Base-by-base conservation (phyloP, 2,888 invertebrate genomes). In the Lasioglossum figueresi region DNA sequence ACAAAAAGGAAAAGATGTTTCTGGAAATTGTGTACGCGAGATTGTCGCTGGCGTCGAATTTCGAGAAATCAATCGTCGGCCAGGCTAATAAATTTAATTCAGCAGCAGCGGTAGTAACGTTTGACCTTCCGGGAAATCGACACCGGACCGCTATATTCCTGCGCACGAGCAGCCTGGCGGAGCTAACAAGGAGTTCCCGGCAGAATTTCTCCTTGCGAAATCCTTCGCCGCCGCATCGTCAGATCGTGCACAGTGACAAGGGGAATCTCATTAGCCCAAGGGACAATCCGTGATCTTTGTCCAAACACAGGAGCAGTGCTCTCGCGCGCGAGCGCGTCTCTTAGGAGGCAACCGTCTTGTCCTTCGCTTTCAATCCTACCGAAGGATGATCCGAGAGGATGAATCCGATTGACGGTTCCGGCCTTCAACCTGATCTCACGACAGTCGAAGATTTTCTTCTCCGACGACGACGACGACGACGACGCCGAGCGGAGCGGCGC, bases 201-300 rank as follows among this genome's bases (percentile, higher is more conserved):
- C 75, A 76, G 83, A 83, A 84, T 88, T 90, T 85, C 88, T 80
- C 86, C 86, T 83, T 68, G 84, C 88, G 73, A 86, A 84, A 89
- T 89, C 89, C 82, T 81, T 79, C 79, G 66, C 78, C 81, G 82
- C 56, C 84, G 85, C 82, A 82, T 80, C 85, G 84, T 88, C 84
- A 86, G 83, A 88, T 88, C 87, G 86, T 82, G 90, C 77, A 75
- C 82, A 83, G 79, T 88, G 90, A 90, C 90, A 90, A 86, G 90
- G 88, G 85, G 86, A 88, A 90, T 90, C 90, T 90, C 90, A 90
- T 90, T 90, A 90, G 90, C 82, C 56, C 77, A 79, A 76, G 82
- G 82, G 85, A 88, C 91, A 83, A 87, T 85, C 81, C 85, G 87
- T 90, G 90, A 90, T 90, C 91, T 90, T 89, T 86, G 91, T 89